Conservation (phyloP, 2,888 invertebrate genomes). For the Tachystola acroxantha region DNA sequence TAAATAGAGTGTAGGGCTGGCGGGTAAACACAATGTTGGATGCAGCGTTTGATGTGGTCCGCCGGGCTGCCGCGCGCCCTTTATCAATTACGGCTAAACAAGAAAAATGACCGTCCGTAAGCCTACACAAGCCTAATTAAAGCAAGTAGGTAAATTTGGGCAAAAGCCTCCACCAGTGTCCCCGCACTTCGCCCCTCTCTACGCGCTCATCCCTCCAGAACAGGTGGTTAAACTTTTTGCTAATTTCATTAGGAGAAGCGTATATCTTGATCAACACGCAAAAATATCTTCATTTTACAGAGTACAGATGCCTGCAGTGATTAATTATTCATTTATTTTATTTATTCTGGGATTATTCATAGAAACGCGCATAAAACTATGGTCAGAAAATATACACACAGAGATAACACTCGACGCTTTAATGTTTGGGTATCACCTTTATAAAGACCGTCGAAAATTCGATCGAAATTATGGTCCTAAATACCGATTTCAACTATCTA, state of each 20-base stretch:
- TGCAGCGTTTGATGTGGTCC: conserved; percentile 42
- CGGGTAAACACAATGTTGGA: conserved; percentile 25
- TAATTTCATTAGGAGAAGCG: conserved; percentile 58
- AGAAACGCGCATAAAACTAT: background rate
- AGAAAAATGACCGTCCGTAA: conserved; percentile 71
- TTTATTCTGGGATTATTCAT: background rate
- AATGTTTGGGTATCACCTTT: too few species aligned
- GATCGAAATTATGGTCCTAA: too few species aligned
- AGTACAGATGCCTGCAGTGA: conserved; percentile 25
- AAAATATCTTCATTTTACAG: conserved; percentile 36
- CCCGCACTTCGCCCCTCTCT: conserved; percentile 23
- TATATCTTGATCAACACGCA: conserved; percentile 58
- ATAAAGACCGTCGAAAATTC: too few species aligned
- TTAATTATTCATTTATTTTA: conserved; percentile 25
- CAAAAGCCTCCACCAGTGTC: conserved; percentile 41
- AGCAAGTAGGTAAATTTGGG: conserved; percentile 69
- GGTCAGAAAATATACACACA: too few species aligned
- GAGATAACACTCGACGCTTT: too few species aligned
- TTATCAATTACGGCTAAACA: conserved; percentile 75
- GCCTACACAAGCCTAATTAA: conserved; percentile 71
- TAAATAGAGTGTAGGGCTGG: conserved; percentile 9
- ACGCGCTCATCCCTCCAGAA: conserved; percentile 34
- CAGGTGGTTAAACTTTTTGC: conserved; percentile 65
- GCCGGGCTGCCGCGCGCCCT: conserved; percentile 45
- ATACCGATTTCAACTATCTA: too few species aligned